Evolutionary conservation across 2,888 invertebrate species (phyloP), one percentile per base, ranked within the genome.

Genomic region (Hirtodrosophila duncani): DNA sequence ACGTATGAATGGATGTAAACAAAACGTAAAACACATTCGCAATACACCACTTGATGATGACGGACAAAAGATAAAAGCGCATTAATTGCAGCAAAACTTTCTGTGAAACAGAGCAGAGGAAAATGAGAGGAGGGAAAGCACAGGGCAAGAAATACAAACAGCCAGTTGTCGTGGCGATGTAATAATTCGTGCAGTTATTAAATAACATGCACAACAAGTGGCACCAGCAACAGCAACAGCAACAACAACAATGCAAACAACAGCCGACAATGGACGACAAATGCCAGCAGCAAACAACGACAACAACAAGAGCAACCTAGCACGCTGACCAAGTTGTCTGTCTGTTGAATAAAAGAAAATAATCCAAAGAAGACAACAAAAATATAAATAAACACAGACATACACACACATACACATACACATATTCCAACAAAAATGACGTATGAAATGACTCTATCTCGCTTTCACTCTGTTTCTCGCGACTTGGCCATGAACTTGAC

Each of bases 401-500:
- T n/a, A n/a, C n/a, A n/a, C n/a, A n/a, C n/a, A n/a, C n/a, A n/a
- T n/a, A n/a, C n/a, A n/a, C n/a, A n/a, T n/a, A n/a, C n/a, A n/a
- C n/a, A n/a, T n/a, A n/a, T n/a, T n/a, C 18, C 26, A 24, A 60
- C 29, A 10, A 43, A 8, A 10, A 31, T 5, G 21, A 24, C 36
- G 14, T n/a, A n/a, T n/a, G n/a, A n/a, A n/a, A n/a, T n/a, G n/a
- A n/a, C n/a, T n/a, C n/a, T n/a, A 17, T 8, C 0, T 21, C 11
- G 36, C 21, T 36, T 21, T 21, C 29, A 13, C 30, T 33, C 45
- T 27, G 29, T 38, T 31, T 46, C 43, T 41, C 4, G 8, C 16
- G 56, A 33, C 27, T 72, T 61, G 74, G 46, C 75, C 75, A 52
- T 80, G 78, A 75, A 72, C 74, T 75, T 77, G 78, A 69, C 49